These are phyloP conservation scores for Shinisaurus crocodilurus DNA, from an alignment of 2,113 vertebrate genomes.

Conservation along the genomic window DNA sequence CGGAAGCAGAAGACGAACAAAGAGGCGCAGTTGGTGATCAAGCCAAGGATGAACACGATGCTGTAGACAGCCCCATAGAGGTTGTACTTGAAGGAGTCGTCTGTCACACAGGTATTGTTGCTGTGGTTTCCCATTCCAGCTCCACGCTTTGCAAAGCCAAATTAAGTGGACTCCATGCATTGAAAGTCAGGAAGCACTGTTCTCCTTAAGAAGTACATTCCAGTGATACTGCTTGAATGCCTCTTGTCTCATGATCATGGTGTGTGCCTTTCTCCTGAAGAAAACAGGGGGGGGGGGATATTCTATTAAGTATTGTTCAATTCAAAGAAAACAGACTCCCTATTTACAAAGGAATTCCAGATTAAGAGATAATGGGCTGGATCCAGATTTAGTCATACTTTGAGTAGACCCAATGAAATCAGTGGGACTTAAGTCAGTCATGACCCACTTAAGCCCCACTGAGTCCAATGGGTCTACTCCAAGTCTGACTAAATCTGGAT, in stretches of 20 bases:
- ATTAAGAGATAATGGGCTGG: not conserved
- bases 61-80: slow-evolving; percentile 95
- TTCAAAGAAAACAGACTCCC: fast-evolving
- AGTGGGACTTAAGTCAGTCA: too few species aligned
- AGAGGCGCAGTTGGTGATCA: slow-evolving; percentile 96
- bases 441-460: too few species aligned
- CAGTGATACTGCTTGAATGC: slow-evolving; percentile 14
- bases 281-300: slow-evolving; percentile 12
- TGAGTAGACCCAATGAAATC: too few species aligned
- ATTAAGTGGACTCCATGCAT: slow-evolving; percentile 71
- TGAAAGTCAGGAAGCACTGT: slow-evolving; percentile 24
- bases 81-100: slow-evolving; percentile 99
- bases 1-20: slow-evolving; percentile 96
- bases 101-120: slow-evolving; percentile 89
- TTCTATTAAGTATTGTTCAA: fast-evolving
- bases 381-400: too few species aligned
- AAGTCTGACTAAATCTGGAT: too few species aligned
- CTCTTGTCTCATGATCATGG: not conserved
- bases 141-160: slow-evolving; percentile 55
- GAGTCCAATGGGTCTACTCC: too few species aligned
- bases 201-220: slow-evolving; percentile 42
- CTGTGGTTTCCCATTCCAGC: slow-evolving; percentile 81
- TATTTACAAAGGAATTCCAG: not conserved
- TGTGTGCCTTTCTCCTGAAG: slow-evolving; percentile 36
- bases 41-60: slow-evolving; percentile 92